phyloP scores from a whole-genome alignment of 1,140 invertebrate species.

The Aleiodes sp. region DNA sequence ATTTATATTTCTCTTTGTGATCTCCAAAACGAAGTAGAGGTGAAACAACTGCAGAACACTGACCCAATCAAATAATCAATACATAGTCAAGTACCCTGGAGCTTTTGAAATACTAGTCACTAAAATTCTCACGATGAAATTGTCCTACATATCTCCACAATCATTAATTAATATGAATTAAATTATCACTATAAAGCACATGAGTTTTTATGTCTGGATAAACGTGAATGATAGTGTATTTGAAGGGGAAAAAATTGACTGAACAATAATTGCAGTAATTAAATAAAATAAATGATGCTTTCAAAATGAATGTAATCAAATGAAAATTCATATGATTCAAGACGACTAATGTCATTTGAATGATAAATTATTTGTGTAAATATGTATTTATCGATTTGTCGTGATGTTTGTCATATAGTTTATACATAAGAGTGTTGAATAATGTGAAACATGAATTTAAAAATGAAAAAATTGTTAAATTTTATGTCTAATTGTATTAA shows the following conservation, averaged over 20 bases:
- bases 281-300: not conserved
- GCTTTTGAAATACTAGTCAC: not conserved
- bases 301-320: not conserved
- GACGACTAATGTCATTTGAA: not conserved
- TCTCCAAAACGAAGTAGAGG: too few relatives aligned
- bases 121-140: not conserved
- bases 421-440: constrained; percentile 2
- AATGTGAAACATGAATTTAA: not conserved
- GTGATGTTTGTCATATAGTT: constrained; percentile 25
- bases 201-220: not conserved
- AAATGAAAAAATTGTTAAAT: not conserved
- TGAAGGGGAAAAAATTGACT: not conserved
- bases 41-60: too few relatives aligned
- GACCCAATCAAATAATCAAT: too few relatives aligned
- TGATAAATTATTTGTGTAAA: constrained; percentile 11
- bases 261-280: not conserved
- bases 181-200: too few relatives aligned
- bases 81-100: too few relatives aligned
- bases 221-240: not conserved
- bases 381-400: constrained; percentile 18
- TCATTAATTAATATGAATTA: too few relatives aligned
- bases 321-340: not conserved
- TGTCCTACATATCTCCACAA: not conserved
- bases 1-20: too few relatives aligned
- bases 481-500: not conserved